A percentile compares a stretch with the other conserved stretches of the same genome.
Evolutionary conservation across 2,797 vertebrate genomes (phyloP).

Genomic region (Benthosema pterotum): DNA sequence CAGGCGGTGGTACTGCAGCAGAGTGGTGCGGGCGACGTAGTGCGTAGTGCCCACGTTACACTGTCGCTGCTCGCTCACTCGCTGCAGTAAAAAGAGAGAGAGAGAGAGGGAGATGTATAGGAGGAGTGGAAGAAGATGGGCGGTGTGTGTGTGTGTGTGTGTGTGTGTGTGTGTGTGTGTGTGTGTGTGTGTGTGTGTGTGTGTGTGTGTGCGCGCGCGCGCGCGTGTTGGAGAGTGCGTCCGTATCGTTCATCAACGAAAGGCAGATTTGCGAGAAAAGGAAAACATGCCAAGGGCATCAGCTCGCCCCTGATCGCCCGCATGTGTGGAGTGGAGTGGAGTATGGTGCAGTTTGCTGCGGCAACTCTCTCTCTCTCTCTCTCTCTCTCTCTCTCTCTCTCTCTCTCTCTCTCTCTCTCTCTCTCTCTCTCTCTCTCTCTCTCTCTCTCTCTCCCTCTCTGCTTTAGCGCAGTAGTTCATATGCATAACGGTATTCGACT

Average conservation of each 20-base stretch:
- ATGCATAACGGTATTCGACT: too few relatives aligned
- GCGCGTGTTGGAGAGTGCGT: too few relatives aligned
- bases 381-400: constrained; percentile 5
- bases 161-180: too few relatives aligned
- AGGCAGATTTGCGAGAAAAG: constrained; percentile 18
- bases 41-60: constrained; percentile 30
- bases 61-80: constrained; percentile 10
- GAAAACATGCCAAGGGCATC: constrained; percentile 29
- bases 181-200: too few relatives aligned
- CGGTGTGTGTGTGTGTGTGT: too few relatives aligned
- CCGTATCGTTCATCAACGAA: constrained; percentile 4
- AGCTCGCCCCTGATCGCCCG: constrained; percentile 8
- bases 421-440: constrained; percentile 4
- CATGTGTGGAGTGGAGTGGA: constrained; percentile 14
- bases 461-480: too few relatives aligned
- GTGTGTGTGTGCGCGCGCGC: too few relatives aligned
- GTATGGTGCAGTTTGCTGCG: constrained; percentile 34
- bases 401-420: not conserved
- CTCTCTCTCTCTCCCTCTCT: constrained; percentile 4
- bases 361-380: constrained; percentile 12
- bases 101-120: constrained; percentile 3
- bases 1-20: constrained; percentile 46
- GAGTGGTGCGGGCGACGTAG: constrained; percentile 18
- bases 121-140: constrained; percentile 11
- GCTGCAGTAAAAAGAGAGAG: constrained; percentile 22